Percentiles rank a stretch among this genome's conserved stretches.
Evolutionary conservation across 2,888 invertebrate species (phyloP).

Genomic region (Eilema caniola): DNA sequence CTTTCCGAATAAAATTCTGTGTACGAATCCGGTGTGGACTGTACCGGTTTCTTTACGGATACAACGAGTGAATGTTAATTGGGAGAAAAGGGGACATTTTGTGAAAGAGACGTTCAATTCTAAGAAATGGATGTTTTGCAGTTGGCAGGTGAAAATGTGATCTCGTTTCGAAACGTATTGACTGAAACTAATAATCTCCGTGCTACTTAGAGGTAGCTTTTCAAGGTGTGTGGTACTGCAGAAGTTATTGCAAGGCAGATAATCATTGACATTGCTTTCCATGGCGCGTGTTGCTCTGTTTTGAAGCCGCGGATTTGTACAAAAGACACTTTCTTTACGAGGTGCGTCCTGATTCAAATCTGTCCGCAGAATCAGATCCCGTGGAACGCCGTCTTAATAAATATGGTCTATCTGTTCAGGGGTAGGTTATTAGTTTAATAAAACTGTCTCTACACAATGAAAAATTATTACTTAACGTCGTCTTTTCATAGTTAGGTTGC

Average conservation of each 20-base stretch:
- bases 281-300: too few relatives aligned
- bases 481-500: slow-evolving; percentile 11
- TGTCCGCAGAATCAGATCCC: too few relatives aligned
- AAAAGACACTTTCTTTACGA: too few relatives aligned
- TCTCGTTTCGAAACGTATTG: background rate
- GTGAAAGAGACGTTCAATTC: slow-evolving; percentile 1
- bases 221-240: background rate
- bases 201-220: background rate
- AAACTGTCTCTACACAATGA: background rate
- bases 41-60: background rate
- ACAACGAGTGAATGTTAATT: slow-evolving; percentile 1
- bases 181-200: too few relatives aligned
- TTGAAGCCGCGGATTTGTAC: too few relatives aligned
- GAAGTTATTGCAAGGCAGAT: background rate
- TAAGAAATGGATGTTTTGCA: background rate
- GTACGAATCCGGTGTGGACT: background rate
- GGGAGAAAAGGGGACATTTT: slow-evolving; percentile 4
- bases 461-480: background rate
- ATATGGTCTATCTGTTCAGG: background rate
- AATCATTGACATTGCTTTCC: too few relatives aligned
- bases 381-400: background rate
- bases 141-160: background rate
- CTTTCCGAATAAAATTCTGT: background rate
- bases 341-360: too few relatives aligned
- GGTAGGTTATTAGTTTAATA: background rate